A percentile compares a stretch with the other conserved stretches of the same genome.
Conservation (phyloP, 2,113 vertebrate genomes). For the Xenotilapia leptura region DNA sequence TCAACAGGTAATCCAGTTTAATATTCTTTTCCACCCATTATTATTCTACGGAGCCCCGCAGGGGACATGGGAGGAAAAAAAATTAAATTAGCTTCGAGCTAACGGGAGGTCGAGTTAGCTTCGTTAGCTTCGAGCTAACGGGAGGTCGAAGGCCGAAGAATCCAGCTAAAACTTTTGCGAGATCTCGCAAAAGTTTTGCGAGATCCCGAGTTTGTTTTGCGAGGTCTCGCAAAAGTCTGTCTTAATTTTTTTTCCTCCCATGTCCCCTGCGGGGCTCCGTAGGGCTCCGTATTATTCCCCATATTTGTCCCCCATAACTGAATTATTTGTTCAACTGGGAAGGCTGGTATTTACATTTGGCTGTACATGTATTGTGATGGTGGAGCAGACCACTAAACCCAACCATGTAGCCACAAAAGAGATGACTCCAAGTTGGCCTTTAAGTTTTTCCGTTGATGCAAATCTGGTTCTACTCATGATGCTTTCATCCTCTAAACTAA, state of each 20-base stretch:
- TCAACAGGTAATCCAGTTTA: neutral
- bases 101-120: too few species aligned
- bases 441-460: neutral
- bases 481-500: neutral
- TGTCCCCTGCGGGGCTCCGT: too few species aligned
- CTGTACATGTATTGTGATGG: fast-evolving
- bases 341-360: neutral
- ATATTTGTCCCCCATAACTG: neutral
- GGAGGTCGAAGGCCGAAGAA: too few species aligned
- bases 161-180: too few species aligned
- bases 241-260: too few species aligned
- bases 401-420: neutral
- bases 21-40: neutral
- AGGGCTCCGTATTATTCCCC: neutral
- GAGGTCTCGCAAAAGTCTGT: too few species aligned
- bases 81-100: too few species aligned
- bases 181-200: too few species aligned
- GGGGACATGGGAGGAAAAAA: too few species aligned
- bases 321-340: neutral
- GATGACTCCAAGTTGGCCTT: neutral
- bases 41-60: neutral
- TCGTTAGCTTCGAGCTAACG: too few species aligned
- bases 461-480: neutral
- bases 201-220: too few species aligned
- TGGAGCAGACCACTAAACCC: neutral